Conservation (phyloP, 2,888 invertebrate genomes). For the Protophormia terraenovae region DNA sequence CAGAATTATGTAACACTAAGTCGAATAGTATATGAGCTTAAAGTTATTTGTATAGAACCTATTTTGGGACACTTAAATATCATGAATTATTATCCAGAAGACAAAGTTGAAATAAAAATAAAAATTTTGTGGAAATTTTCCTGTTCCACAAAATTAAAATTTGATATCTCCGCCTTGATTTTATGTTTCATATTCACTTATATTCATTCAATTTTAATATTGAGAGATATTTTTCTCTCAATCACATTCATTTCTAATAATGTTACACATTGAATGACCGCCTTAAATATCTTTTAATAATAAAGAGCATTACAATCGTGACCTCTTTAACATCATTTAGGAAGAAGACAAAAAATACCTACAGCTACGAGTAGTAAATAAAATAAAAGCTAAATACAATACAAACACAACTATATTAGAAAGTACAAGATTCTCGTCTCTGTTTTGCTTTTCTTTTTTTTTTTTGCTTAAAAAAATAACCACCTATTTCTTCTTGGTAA, state of each 20-base stretch:
- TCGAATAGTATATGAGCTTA: not conserved
- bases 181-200: too few relatives aligned
- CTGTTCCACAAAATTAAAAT: too few relatives aligned
- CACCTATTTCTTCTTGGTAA: not conserved
- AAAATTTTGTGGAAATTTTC: too few relatives aligned
- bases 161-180: too few relatives aligned
- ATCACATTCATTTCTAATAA: not conserved
- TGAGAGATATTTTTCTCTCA: too few relatives aligned
- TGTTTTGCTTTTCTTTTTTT: not conserved
- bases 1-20: not conserved
- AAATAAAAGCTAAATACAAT: not conserved
- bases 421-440: not conserved
- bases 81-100: too few relatives aligned
- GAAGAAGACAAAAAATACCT: not conserved
- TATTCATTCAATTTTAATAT: too few relatives aligned
- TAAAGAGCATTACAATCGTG: constrained; percentile 21
- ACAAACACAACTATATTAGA: not conserved
- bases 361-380: not conserved
- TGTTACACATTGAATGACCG: not conserved
- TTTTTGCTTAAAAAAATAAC: not conserved
- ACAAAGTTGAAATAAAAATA: too few relatives aligned
- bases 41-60: not conserved
- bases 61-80: too few relatives aligned
- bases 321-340: constrained; percentile 26
- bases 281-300: not conserved